Percentiles rank a stretch among this genome's conserved stretches.
phyloP scores from a whole-genome alignment of 2,888 invertebrate genomes.

The Busseola fusca region DNA sequence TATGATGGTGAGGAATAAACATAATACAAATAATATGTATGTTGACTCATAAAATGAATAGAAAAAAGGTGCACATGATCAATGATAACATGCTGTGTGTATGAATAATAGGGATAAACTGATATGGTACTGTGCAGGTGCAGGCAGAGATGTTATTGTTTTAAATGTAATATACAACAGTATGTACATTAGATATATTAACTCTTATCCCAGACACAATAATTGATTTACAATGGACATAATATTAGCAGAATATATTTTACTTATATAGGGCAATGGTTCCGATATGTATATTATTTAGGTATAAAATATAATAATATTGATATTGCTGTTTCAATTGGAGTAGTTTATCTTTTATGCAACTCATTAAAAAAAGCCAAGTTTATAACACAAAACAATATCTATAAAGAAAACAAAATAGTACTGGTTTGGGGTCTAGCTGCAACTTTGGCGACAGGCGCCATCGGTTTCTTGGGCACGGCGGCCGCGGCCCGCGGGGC shows the following conservation, averaged over 20 bases:
- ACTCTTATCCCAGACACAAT: constrained; percentile 16
- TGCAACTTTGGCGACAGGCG: constrained; percentile 88
- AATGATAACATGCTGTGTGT: constrained; percentile 62
- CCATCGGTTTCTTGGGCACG: constrained; percentile 81
- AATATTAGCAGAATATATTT: constrained; percentile 39
- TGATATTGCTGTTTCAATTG: constrained; percentile 27
- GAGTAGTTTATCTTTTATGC: constrained; percentile 35
- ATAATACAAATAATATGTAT: constrained; percentile 32
- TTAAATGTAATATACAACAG: constrained; percentile 45
- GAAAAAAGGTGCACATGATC: constrained; percentile 29
- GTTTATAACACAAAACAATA: constrained; percentile 62
- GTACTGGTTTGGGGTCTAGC: constrained; percentile 91
- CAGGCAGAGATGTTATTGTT: constrained; percentile 27
- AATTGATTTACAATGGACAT: constrained; percentile 25
- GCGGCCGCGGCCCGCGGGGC: constrained; percentile 84
- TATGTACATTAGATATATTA: constrained; percentile 51
- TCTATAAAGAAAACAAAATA: constrained; percentile 77
- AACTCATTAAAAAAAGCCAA: constrained; percentile 56
- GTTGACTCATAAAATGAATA: constrained; percentile 31
- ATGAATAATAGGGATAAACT: constrained; percentile 43
- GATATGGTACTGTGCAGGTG: constrained; percentile 60
- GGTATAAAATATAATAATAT: constrained; percentile 46
- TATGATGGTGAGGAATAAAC: constrained; percentile 44
- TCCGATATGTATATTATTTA: constrained; percentile 53
- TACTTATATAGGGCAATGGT: constrained; percentile 69